Evolutionary conservation across 1,140 invertebrate genomes (phyloP).

Genomic region (Oryctes rhinoceros): DNA sequence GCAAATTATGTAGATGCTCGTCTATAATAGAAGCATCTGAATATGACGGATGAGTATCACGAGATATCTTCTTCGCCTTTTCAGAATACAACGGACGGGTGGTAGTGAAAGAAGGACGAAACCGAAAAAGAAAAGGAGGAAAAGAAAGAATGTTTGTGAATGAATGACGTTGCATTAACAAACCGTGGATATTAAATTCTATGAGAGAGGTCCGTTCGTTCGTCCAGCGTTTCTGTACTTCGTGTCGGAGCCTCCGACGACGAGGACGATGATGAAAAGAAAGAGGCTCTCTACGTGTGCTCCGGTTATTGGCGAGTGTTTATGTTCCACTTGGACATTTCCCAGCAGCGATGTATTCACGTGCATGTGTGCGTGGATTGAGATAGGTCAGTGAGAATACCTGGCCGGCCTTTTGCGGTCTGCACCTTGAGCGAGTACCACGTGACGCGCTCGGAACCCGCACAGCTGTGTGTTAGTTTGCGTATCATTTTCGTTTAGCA

Average conservation of each 20-base stretch:
- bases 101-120: not conserved
- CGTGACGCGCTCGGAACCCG: not conserved
- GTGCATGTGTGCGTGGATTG: slow-evolving; percentile 5
- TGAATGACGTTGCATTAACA: slow-evolving; percentile 36
- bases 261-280: too few relatives aligned
- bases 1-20: slow-evolving; percentile 44
- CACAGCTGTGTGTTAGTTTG: not conserved
- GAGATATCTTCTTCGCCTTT: slow-evolving; percentile 15
- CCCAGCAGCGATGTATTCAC: too few relatives aligned
- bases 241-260: too few relatives aligned
- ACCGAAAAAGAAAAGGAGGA: not conserved
- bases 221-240: not conserved
- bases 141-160: slow-evolving; percentile 31
- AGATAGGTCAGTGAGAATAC: slow-evolving; percentile 30
- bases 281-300: not conserved
- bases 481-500: slow-evolving; percentile 20
- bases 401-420: slow-evolving; percentile 15
- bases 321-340: slow-evolving; percentile 8
- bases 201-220: slow-evolving; percentile 24
- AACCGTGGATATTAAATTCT: slow-evolving; percentile 34
- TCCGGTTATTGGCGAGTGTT: slow-evolving; percentile 24
- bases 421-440: not conserved
- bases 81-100: not conserved
- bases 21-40: slow-evolving; percentile 39
- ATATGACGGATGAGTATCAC: slow-evolving; percentile 42